Percentiles rank a stretch among this genome's conserved stretches.
Evolutionary conservation across 2,113 vertebrate species (phyloP).

Genomic region (Peromyscus maniculatus): DNA sequence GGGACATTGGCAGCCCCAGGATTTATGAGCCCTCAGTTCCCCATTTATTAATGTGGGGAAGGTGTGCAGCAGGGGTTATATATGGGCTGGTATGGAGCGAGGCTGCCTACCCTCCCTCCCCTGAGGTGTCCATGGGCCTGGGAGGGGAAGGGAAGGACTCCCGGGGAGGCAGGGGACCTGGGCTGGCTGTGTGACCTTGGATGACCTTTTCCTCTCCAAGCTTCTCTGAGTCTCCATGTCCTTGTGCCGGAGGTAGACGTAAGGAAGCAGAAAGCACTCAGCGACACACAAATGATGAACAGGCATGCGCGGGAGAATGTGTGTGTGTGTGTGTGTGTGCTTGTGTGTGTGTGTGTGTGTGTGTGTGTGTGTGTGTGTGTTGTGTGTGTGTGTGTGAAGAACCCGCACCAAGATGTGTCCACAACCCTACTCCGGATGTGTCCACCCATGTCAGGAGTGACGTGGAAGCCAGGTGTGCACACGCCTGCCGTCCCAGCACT

Average conservation of each 20-base stretch:
- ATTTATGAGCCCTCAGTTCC: slow-evolving; percentile 89
- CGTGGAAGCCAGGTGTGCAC: background rate
- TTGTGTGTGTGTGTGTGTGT: background rate
- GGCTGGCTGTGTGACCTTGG: slow-evolving; percentile 55
- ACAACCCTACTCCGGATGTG: background rate
- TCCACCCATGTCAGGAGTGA: background rate
- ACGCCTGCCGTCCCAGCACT: background rate
- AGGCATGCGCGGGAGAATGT: background rate
- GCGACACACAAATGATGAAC: no score
- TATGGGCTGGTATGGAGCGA: slow-evolving; percentile 66
- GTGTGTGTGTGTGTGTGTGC: background rate
- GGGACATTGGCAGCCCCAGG: slow-evolving; percentile 89
- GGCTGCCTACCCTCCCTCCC: background rate
- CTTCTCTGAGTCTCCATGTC: background rate
- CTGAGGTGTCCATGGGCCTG: background rate
- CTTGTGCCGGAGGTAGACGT: background rate
- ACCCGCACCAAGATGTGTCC: background rate
- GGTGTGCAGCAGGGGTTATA: slow-evolving; percentile 81
- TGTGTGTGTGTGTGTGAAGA: background rate
- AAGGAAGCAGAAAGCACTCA: background rate
- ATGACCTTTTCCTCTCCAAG: background rate
- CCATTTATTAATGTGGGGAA: slow-evolving; percentile 89
- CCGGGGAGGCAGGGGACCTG: background rate
- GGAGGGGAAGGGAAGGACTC: slow-evolving; percentile 17
- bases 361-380: background rate